Base-by-base conservation (phyloP, 2,113 vertebrate species). In the Cnemophilus loriae region DNA sequence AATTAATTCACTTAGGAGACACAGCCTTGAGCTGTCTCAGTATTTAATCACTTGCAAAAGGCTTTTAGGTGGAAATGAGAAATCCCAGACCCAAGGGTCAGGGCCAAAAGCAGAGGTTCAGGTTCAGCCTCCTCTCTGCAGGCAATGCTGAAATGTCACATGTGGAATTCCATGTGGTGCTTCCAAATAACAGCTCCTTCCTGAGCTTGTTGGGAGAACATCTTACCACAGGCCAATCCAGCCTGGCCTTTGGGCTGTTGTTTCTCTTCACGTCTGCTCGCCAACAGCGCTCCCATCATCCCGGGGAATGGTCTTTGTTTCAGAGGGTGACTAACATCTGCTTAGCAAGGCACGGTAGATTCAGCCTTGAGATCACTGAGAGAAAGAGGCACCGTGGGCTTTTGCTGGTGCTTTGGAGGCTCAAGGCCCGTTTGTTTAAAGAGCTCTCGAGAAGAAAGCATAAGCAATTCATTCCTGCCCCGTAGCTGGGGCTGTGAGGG, bases 221-320 rank as follows among this genome's bases (percentile, higher is more conserved):
- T 76, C 37, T 50, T 7, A 27, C 11, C 35, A 37, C 0, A 0
- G 77, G 24, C 56, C 55, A 33, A 67, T 19, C 0, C 11, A 87
- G 33, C 61, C 33, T 64, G 67, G 18, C 13, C 35, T 57, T 91
- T 68, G 63, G 63, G 63, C 33, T 60, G 21, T 53, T 64, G 24
- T 41, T 77, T 64, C 76, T 84, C 18, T 39, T 64, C 42, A 13
- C 0, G 0, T 63, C 47, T 63, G 24, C 28, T 83, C 21, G 1
- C 82, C 75, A 44, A 22, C 5, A 49, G 79, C 0, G 6, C 20
- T n/a, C 0, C 1, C 0, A 1, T 84, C 68, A 33, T 64, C 11
- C 50, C 0, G 0, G 42, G 33, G 46, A 49, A 69, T 0, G 2
- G n/a, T 32, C 71, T 92, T 93, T 90, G 71, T 93, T 88, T 63